Percentiles rank a stretch among this genome's conserved stretches.
Conservation (phyloP, 1,140 invertebrate genomes). For the Brachionus asplanchnoidis region DNA sequence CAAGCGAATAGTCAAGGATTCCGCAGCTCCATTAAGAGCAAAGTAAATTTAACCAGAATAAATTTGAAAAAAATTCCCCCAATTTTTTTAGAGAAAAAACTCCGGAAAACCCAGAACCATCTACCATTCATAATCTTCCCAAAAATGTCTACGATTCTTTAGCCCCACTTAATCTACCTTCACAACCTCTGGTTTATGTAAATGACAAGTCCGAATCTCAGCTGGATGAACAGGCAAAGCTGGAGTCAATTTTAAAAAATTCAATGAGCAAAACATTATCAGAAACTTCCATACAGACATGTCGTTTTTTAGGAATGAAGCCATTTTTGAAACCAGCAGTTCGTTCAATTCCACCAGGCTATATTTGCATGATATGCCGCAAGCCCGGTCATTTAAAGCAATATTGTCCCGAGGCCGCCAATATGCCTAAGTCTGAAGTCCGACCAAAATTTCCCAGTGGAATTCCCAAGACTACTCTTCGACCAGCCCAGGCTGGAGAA, state of each 20-base stretch:
- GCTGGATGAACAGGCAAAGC: slow-evolving; percentile 2
- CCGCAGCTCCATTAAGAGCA: not conserved
- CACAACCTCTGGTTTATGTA: slow-evolving; percentile 15
- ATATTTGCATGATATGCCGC: not conserved
- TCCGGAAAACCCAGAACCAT: not conserved
- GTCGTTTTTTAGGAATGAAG: not conserved
- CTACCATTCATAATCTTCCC: not conserved
- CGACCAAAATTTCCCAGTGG: slow-evolving; percentile 25
- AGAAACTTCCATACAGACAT: not conserved
- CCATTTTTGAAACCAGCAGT: not conserved
- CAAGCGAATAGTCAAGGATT: slow-evolving; percentile 18
- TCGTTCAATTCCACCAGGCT: not conserved
- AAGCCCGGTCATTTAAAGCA: slow-evolving; percentile 34
- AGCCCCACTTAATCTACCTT: not conserved
- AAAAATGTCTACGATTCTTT: slow-evolving; percentile 6
- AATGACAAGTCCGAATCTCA: not conserved
- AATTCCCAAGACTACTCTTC: not conserved
- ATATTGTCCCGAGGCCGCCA: slow-evolving; percentile 7
- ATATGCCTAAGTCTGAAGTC: not conserved
- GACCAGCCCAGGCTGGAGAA: slow-evolving; percentile 19
- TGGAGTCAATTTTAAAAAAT: slow-evolving; percentile 31
- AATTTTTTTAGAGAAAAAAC: not conserved
- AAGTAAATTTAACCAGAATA: not conserved
- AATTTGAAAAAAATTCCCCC: no score
- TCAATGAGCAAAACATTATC: slow-evolving; percentile 13